Evolutionary conservation across 2,797 vertebrate genomes (phyloP).

Genomic region (Masticophis lateralis): DNA sequence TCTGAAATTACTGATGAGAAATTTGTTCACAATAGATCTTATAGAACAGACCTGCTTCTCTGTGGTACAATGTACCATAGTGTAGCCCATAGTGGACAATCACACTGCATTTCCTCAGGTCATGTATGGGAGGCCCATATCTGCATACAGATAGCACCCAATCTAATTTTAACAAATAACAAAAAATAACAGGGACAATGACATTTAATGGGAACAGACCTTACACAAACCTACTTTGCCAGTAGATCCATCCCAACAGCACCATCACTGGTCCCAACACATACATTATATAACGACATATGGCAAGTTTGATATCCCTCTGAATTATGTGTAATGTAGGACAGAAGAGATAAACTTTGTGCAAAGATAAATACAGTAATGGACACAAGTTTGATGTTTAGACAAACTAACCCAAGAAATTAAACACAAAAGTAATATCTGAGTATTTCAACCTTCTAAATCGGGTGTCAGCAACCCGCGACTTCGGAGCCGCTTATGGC

Average conservation of each 20-base stretch:
- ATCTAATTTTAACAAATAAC: background rate
- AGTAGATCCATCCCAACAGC: background rate
- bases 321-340: background rate
- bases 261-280: background rate
- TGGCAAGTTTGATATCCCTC: background rate
- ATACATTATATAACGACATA: background rate
- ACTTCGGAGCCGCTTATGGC: too few species aligned
- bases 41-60: background rate
- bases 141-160: background rate
- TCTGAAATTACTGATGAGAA: background rate
- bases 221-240: background rate
- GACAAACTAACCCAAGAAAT: background rate
- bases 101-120: background rate
- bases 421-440: background rate
- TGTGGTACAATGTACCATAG: background rate
- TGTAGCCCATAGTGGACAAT: background rate
- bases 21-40: background rate
- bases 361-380: background rate
- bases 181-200: background rate
- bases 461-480: too few species aligned
- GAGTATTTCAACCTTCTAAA: background rate
- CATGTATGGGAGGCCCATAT: background rate
- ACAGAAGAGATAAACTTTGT: background rate
- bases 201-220: background rate
- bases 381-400: background rate